Evolutionary conservation across 2,888 invertebrate species (phyloP).

Genomic region (Drosophila anceps): DNA sequence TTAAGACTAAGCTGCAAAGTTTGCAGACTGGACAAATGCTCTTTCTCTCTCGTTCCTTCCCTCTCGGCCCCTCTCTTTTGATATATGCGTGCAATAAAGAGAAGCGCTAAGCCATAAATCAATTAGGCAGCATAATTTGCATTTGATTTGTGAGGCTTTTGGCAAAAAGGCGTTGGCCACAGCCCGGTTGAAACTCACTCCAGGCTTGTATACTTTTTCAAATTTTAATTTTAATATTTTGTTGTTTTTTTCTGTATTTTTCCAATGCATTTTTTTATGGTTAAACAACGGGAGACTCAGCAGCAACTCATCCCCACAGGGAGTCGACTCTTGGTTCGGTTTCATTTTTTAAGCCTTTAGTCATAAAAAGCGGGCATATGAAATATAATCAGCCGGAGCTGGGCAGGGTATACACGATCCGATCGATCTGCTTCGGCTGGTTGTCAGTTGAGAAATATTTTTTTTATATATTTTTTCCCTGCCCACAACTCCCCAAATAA

Average conservation of each 20-base stretch:
- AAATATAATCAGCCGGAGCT: constrained; percentile 55
- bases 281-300: constrained; percentile 41
- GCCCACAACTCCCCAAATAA: constrained; percentile 25
- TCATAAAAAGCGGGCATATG: constrained; percentile 65
- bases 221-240: constrained; percentile 7
- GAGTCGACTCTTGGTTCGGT: constrained; percentile 45
- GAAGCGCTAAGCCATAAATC: constrained; percentile 69
- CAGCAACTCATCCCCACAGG: constrained; percentile 57
- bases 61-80: constrained; percentile 20
- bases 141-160: constrained; percentile 75
- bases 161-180: constrained; percentile 30
- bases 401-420: constrained; percentile 52
- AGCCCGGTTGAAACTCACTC: constrained; percentile 31
- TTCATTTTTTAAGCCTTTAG: constrained; percentile 61
- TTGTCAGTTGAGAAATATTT: constrained; percentile 42
- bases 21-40: constrained; percentile 52
- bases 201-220: constrained; percentile 53
- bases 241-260: constrained; percentile 28
- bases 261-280: constrained; percentile 65
- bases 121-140: constrained; percentile 79
- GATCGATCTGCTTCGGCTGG: constrained; percentile 40
- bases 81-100: constrained; percentile 64
- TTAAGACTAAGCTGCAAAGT: constrained; percentile 75
- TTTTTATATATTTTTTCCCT: constrained; percentile 11
- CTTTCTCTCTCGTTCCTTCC: not conserved